Percentiles rank a stretch among this genome's conserved stretches.
Evolutionary conservation across 2,797 vertebrate genomes (phyloP).

Genomic region (Tragelaphus oryx): DNA sequence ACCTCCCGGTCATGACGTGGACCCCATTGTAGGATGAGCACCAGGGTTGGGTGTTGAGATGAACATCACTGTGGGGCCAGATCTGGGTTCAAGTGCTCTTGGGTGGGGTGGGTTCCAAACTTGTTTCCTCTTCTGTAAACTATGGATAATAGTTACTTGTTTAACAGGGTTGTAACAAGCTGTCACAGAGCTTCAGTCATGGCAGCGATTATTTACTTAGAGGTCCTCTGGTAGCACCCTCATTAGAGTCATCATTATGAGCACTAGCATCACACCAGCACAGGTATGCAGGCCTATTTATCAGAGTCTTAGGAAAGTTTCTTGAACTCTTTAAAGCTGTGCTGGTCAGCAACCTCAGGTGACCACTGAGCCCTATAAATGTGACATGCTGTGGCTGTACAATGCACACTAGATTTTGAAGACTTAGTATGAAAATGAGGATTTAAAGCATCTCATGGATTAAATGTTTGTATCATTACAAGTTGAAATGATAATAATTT

Average conservation of each 20-base stretch:
- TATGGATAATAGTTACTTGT: neutral
- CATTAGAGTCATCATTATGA: neutral
- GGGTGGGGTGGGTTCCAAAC: neutral
- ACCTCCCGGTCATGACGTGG: neutral
- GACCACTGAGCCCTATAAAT: neutral
- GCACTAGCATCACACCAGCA: neutral
- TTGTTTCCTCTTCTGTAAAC: neutral
- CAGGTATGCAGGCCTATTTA: neutral
- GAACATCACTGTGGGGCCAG: neutral
- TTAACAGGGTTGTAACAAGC: neutral
- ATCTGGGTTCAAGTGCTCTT: neutral
- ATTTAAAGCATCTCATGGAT: neutral
- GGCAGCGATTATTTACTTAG: neutral
- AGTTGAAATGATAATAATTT: neutral
- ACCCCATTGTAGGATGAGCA: rapidly evolving
- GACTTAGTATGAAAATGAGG: neutral
- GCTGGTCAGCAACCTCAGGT: too few relatives aligned
- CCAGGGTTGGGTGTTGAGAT: neutral
- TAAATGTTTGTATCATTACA: neutral
- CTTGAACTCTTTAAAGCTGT: neutral
- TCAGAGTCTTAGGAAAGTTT: neutral
- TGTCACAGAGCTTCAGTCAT: neutral
- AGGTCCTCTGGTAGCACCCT: neutral
- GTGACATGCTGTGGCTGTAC: neutral
- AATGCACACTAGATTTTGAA: neutral